Base-by-base conservation (phyloP, 2,797 vertebrate genomes). In the Choloepus didactylus region DNA sequence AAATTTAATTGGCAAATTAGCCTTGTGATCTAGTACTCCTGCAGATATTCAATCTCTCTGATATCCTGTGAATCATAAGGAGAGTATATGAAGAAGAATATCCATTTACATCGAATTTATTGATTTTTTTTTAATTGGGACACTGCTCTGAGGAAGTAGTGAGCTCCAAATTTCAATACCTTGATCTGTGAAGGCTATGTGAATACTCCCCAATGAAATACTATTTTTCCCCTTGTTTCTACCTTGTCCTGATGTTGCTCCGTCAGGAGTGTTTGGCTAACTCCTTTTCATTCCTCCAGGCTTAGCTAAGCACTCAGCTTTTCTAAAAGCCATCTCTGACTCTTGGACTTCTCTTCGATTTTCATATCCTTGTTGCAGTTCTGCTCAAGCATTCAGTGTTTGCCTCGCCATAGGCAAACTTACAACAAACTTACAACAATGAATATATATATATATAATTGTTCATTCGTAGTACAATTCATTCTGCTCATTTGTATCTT, bases 1-100 rank as follows among this genome's bases (percentile, higher is more conserved):
- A 89, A 93, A 72, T 21, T 77, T 89, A 72, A 72, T 85, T 90
- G 88, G 15, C 18, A 89, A 77, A 79, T 82, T 82, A 75, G 41
- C 6, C 21, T 77, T 59, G 5, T 31, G 2, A 2, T 72, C 23
- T 79, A 77, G 11, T 77, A 51, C 1, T 87, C 3, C 2, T 19
- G 3, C 2, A 62, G 59, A 70, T 14, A 87, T 77, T 46, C 27
- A 69, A 23, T 73, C 1, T 27, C n/a, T 92, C 19, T 70, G 79
- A 89, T 86, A 62, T 10, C 1, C 5, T 66, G 0, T 46, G 19
- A 9, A 80, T 69, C 69, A 27, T 31, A 79, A 87, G 46, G 38
- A 87, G 23, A 84, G 23, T 49, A 66, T 46, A 44, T 66, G 54
- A 72, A 86, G 18, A 56, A 70, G 16, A 31, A 46, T 16, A 6